Conservation (phyloP, 2,797 vertebrate genomes). For the Sebastes steindachneri region DNA sequence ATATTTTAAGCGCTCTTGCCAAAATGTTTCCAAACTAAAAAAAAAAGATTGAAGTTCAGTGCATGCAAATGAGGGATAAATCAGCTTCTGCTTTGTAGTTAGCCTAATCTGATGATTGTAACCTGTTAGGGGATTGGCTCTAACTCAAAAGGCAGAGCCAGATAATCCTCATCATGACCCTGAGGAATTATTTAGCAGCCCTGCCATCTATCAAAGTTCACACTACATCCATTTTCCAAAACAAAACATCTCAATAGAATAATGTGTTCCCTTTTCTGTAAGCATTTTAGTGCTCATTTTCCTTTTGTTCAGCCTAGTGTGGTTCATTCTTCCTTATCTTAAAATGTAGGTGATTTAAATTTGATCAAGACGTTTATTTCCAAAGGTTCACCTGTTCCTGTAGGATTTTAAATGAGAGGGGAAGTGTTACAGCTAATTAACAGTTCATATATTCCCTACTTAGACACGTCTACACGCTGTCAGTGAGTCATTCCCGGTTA, state of each 20-base stretch:
- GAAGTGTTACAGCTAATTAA: conserved; percentile 59
- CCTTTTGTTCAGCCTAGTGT: neutral
- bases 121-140: conserved; percentile 30
- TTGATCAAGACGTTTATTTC: conserved; percentile 9
- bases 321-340: neutral
- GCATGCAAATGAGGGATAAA: neutral
- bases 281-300: neutral
- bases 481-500: conserved; percentile 47
- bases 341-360: conserved; percentile 15
- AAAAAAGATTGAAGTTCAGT: neutral
- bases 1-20: neutral
- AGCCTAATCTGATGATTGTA: conserved; percentile 12
- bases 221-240: neutral
- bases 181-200: conserved; percentile 59
- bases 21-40: neutral
- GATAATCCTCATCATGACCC: conserved; percentile 48
- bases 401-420: conserved; percentile 6
- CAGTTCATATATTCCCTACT: conserved; percentile 37
- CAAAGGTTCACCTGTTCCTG: conserved; percentile 11
- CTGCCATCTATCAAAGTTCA: conserved; percentile 24
- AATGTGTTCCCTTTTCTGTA: neutral
- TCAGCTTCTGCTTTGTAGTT: neutral
- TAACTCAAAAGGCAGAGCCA: conserved; percentile 29
- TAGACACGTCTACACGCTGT: conserved; percentile 15
- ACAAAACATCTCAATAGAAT: neutral